These are phyloP conservation scores for Limanda limanda DNA, from an alignment of 2,113 vertebrate genomes.

Conservation along the genomic window DNA sequence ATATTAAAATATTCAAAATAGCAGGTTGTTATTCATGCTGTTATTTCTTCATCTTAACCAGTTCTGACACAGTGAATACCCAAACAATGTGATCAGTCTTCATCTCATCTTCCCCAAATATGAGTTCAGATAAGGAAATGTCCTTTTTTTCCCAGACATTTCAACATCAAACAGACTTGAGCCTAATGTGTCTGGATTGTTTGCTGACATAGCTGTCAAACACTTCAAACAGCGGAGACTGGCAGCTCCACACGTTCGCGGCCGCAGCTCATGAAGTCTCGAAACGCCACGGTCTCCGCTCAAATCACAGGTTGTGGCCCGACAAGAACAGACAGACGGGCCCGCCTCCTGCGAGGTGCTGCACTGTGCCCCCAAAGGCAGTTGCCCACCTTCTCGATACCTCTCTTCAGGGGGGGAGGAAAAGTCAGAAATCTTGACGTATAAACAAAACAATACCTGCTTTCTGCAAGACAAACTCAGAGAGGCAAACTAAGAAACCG, in stretches of 20 bases:
- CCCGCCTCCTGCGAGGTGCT: constrained; percentile 74
- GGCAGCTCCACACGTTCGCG: constrained; percentile 69
- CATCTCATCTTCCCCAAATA: constrained; percentile 56
- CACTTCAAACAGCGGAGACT: constrained; percentile 78
- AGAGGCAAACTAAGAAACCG: not conserved
- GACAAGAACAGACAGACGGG: constrained; percentile 76
- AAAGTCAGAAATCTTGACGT: constrained; percentile 42
- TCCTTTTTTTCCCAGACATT: constrained; percentile 51
- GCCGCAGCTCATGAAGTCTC: constrained; percentile 67
- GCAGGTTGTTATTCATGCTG: constrained; percentile 56
- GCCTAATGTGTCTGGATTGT: constrained; percentile 74
- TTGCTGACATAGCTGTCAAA: constrained; percentile 81
- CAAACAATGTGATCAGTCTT: constrained; percentile 48
- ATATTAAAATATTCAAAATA: constrained; percentile 65
- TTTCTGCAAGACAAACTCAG: constrained; percentile 49
- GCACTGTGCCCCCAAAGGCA: constrained; percentile 35
- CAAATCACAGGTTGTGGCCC: constrained; percentile 69
- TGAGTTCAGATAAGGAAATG: constrained; percentile 44
- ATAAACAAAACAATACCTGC: constrained; percentile 56
- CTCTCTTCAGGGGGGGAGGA: constrained; percentile 41
- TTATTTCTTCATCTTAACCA: constrained; percentile 56
- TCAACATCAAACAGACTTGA: constrained; percentile 76
- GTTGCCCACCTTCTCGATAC: constrained; percentile 63
- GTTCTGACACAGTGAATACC: constrained; percentile 60
- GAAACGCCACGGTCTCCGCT: constrained; percentile 70